Base-by-base conservation (phyloP, 2,888 invertebrate genomes). In the Gisinianus flammeolus region DNA sequence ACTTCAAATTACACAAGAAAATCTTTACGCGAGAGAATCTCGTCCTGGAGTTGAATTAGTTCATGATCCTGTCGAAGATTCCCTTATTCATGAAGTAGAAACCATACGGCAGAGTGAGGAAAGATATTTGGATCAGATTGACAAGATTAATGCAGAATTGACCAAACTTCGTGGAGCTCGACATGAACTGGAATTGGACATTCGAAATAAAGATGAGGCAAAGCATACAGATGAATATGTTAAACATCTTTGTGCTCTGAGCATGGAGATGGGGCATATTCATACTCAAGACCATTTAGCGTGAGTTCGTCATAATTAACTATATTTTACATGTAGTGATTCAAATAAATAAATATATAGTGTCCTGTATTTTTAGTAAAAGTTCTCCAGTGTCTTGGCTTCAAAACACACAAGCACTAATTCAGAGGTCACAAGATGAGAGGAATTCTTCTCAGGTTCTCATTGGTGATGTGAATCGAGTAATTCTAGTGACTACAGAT, bases 1-100 rank as follows among this genome's bases (percentile, higher is more conserved):
- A 0, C 88, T 97, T 82, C 95, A 96, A 85, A 94, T 97, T 83
- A 94, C 94, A 35, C 96, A 97, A 88, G 97, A 97, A 87, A 97
- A 97, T 86, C 90, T 97, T 66, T 96, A 96, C 87, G 93, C 95
- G 86, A 89, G 97, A 77, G 96, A 97, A 89, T 93, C 93, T 85
- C 90, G 96, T 80, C 93, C 94, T 87, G 92, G 94, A 73, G 90
- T 94, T 85, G 97, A 97, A 87, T 91, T 96, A 85, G 96, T 96
- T 1, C 96, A 96, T 86, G 97, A 97, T 86, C 90, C 92, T 68
- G 94, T 94, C 44, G 97, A 97, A 87, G 94, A 94, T 86, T 91
- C 92, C 19, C 88, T 97, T 64, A 89, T 97, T 31, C 90, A 90
- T 86, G 97, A 97, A 88, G 92, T 83, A 4, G 83, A 84, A 62